Evolutionary conservation across 2,888 invertebrate genomes (phyloP), one percentile per base, ranked within the genome.

Genomic region (Parthenolecanium corni): DNA sequence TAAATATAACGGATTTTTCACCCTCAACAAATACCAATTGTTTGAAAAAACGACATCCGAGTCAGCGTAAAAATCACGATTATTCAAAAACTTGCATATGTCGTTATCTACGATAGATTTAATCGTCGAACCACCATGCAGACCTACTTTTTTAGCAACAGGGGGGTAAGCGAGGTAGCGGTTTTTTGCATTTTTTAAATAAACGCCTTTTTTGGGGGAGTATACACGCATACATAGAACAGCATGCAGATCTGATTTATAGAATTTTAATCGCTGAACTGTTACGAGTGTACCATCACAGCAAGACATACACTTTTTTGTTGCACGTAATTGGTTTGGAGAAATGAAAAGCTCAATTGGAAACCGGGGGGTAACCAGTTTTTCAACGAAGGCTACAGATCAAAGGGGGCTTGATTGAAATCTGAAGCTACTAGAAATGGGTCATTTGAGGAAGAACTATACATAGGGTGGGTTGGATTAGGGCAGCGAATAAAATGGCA

Each of bases 1-100:
- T 21, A 46, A 57, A 42, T 25, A 44, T 56, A 57, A 57, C 57
- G 57, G 44, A 57, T 57, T 57, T 53, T 57, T 57, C 57, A 57
- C 57, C 57, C 57, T 57, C 57, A 24, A 46, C 46, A 46, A 57
- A 44, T 6, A 42, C 42, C 47, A 42, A 42, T 24, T 44, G 44
- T 44, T 44, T 42, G 31, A 44, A 20, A 56, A 56, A 31, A 31
- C 23, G 44, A 57, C 31, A 25, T 44, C 31, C 57, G 56, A 56
- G 14, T 16, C 56, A 24, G 24, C 18, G 23, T 56, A 44, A 44
- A 56, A 56, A 56, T 56, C 56, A 42, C 56, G 42, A 56, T 40
- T 24, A 44, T 56, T 24, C 40, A 38, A 56, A 56, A 56, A 42
- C 52, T 36, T 56, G 44, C 56, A 56, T 56, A 44, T 56, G 56